A percentile compares a stretch with the other conserved stretches of the same genome.
Evolutionary conservation across 2,888 invertebrate genomes (phyloP).

Genomic region (Apantesis nais): DNA sequence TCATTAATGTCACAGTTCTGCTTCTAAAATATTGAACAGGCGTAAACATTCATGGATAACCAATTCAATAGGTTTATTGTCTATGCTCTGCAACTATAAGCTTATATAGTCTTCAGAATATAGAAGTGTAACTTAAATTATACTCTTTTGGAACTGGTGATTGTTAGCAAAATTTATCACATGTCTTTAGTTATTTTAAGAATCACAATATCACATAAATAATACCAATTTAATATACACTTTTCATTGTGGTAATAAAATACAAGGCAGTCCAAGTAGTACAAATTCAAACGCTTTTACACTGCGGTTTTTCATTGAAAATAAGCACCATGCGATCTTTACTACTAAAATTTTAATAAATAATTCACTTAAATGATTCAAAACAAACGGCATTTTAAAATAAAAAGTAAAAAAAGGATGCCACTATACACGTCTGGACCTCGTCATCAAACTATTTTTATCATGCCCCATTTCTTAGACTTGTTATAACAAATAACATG

Average conservation of each 20-base stretch:
- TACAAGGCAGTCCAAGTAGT: neutral
- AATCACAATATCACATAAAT: too few relatives aligned
- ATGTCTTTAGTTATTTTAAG: too few relatives aligned
- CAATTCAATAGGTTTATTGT: neutral
- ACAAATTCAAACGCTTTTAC: neutral
- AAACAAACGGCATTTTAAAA: neutral
- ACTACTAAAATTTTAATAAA: neutral
- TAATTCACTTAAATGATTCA: neutral
- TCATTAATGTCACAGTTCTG: neutral
- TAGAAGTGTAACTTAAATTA: too few relatives aligned
- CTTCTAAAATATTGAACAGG: too few relatives aligned
- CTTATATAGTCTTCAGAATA: neutral
- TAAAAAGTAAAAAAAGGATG: neutral
- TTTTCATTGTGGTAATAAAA: neutral
- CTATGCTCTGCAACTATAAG: neutral
- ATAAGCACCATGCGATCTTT: too few relatives aligned
- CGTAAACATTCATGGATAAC: too few relatives aligned
- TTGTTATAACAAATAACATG: neutral
- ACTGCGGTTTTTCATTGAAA: too few relatives aligned
- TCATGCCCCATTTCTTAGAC: neutral
- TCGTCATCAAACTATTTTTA: neutral
- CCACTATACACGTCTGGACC: neutral
- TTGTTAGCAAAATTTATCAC: too few relatives aligned
- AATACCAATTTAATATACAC: neutral
- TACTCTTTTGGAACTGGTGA: neutral